Conservation (phyloP, 30 jellyfish, hydroid and myxozoan genomes). For the Hydra vulgaris region DNA sequence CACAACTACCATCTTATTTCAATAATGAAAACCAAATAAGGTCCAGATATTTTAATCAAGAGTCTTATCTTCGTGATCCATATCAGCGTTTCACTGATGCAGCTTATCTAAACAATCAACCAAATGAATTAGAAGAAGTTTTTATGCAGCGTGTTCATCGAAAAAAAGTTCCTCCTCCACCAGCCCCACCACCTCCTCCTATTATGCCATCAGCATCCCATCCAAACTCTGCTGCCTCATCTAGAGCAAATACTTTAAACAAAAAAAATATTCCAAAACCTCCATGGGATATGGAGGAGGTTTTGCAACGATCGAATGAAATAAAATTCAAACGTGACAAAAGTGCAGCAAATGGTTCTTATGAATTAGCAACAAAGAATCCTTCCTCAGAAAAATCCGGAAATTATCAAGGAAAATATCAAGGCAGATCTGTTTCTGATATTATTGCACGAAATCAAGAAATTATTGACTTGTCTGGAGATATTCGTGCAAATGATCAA, state of each 20-base stretch:
- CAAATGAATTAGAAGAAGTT: slow-evolving; percentile 4
- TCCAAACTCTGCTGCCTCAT: slow-evolving; percentile 15
- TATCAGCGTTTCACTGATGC: background rate
- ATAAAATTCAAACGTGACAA: slow-evolving; percentile 9
- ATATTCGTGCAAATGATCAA: slow-evolving; percentile 17
- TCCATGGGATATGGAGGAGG: slow-evolving; percentile 37
- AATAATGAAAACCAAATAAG: background rate
- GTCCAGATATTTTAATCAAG: background rate
- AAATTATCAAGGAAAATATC: background rate
- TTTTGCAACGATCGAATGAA: slow-evolving; percentile 15
- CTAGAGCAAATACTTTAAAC: slow-evolving; percentile 15
- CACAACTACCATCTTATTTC: background rate
- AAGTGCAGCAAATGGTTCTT: background rate
- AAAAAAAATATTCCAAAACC: slow-evolving; percentile 1
- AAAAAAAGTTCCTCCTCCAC: slow-evolving; percentile 29
- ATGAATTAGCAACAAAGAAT: background rate
- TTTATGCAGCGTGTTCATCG: background rate
- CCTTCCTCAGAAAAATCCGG: background rate
- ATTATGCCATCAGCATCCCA: slow-evolving; percentile 8
- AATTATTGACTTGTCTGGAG: slow-evolving; percentile 7
- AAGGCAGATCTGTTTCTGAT: slow-evolving; percentile 13
- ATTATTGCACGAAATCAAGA: slow-evolving; percentile 23
- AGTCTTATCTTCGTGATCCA: background rate
- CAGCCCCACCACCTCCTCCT: slow-evolving; percentile 43
- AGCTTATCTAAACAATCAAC: background rate